Evolutionary conservation across 2,797 vertebrate species (phyloP).

Genomic region (Tenualosa ilisha): DNA sequence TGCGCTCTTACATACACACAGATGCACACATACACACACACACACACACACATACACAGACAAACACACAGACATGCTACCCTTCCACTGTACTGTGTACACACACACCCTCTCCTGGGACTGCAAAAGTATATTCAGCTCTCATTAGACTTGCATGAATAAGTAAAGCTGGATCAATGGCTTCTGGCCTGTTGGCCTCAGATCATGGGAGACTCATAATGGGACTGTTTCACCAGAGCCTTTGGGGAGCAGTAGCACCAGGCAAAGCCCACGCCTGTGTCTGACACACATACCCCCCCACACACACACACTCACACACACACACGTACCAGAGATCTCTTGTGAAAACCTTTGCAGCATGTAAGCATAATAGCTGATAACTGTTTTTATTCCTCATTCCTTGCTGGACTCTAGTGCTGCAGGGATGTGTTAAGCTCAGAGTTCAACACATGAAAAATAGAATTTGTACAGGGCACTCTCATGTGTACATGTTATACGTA

Average conservation of each 20-base stretch:
- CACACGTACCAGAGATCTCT: not conserved
- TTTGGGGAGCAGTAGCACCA: not conserved
- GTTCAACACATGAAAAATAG: not conserved
- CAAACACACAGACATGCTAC: not conserved
- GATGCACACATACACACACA: not conserved
- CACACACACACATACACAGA: slow-evolving; percentile 4
- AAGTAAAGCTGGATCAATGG: slow-evolving; percentile 25
- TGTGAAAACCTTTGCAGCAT: not conserved
- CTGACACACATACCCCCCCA: not conserved
- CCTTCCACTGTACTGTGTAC: not conserved
- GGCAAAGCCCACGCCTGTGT: not conserved
- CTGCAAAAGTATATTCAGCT: slow-evolving; percentile 17
- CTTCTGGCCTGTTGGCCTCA: slow-evolving; percentile 10
- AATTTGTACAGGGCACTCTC: not conserved
- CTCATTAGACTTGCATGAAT: slow-evolving; percentile 23
- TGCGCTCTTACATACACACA: not conserved
- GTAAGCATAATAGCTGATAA: not conserved
- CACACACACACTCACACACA: slow-evolving; percentile 6
- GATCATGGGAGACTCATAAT: slow-evolving; percentile 12
- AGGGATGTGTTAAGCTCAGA: not conserved
- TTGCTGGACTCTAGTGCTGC: not conserved
- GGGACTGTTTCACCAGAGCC: not conserved
- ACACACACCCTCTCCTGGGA: slow-evolving; percentile 15
- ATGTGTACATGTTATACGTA: not conserved
- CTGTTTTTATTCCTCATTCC: not conserved